Evolutionary conservation across 2,888 invertebrate genomes (phyloP), one percentile per base, ranked within the genome.

Genomic region (Blomia tropicalis): DNA sequence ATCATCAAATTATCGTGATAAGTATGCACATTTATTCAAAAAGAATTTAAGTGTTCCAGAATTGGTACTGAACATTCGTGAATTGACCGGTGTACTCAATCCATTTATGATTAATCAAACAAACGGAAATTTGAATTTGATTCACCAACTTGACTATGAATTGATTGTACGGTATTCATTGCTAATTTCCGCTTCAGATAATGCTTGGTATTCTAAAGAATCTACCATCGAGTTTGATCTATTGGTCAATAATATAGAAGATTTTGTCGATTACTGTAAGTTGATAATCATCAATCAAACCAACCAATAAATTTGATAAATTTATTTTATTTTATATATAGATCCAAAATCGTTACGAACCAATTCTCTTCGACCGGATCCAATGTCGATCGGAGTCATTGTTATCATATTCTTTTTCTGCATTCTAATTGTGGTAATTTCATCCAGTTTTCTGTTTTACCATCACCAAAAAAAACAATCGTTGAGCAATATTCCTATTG

Each of bases 371-470:
- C 43, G 36, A 29, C 56, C 62, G 22, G 64, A 62, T 29, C 90
- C 90, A 0, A 77, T 93, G 7, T 88, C 87, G 70, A 88, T 92
- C 66, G 93, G 92, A 60, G 85, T 93, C 64, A 91, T 91, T 1
- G 77, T 93, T 32, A 90, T 93, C 23, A 88, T 92, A 66, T 87
- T 89, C 27, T 92, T 95, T 77, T 92, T 95, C 71, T 84, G 88
- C 4, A 85, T 91, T 64, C 76, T 92, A 17, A 79, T 91, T 59
- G 83, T 91, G 14, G 89, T 89, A 17, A 89, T 91, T 70, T 78
- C 88, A 63, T 85, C 87, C 23, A 90, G 89, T 56, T 92, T 92
- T 71, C 81, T 92, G n/a, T 87, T 91, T 43, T 91, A 91, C 73
- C 82, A 90, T 47, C 78, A 90, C 66, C 80, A 91, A 22, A 84